Base-by-base conservation (phyloP, 1,140 invertebrate genomes). In the Drosophila nigromelanica region DNA sequence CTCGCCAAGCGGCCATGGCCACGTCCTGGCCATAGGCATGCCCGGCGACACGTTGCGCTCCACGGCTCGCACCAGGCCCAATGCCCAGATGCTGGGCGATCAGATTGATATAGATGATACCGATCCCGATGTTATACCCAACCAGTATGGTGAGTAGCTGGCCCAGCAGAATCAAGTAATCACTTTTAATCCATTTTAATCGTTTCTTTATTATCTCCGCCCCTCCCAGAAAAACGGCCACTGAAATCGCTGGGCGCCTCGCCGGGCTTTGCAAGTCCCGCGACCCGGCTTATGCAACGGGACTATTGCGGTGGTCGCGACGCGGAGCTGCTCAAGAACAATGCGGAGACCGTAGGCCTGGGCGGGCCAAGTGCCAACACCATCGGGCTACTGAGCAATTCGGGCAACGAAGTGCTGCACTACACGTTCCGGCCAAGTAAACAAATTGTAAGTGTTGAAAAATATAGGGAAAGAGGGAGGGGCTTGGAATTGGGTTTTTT, bases 51-150 rank as follows among this genome's bases (percentile, higher is more conserved):
- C 89, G 2, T 24, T 91, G 14, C 89, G 89, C 24, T 91, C 89
- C 5, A 83, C 79, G 37, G 76, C 75, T 4, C 69, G 82, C 5
- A 86, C 64, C 12, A 74, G 90, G 42, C 78, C 89, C 47, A 89
- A 85, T 80, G 75, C 91, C 51, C 81, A 85, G 61, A 33, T 92
- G 39, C 66, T 91, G 63, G 91, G 93, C 86, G 93, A 93, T 75
- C 92, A 92, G 71, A 92, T 92, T 61, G 93, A 94, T 71, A 90
- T 92, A 69, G 93, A 95, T 76, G 95, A 95, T 85, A 94, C 95
- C 27, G 95, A 97, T 93, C 96, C 96, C 14, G 96, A 97, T 92
- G 96, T 97, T 77, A 96, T 97, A 92, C 95, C 96, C 72, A 96
- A 95, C 93, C 95, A 96, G 93, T 96, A 96, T 93, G 96, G 96